Percentiles rank a stretch among this genome's conserved stretches.
phyloP scores from a whole-genome alignment of 2,888 invertebrate species.

The Watsonalla binaria region DNA sequence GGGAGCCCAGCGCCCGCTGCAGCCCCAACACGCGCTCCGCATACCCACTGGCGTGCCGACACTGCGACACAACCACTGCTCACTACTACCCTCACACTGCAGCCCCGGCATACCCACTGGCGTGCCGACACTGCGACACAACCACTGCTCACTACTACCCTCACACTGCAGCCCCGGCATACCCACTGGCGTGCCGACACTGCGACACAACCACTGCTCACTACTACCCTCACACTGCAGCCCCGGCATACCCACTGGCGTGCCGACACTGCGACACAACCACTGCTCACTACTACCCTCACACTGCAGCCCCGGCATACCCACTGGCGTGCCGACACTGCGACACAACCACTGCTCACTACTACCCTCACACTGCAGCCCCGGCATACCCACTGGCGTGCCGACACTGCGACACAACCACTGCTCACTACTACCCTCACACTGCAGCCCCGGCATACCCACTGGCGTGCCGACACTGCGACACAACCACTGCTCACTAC shows the following conservation, averaged over 20 bases:
- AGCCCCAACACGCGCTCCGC: constrained; percentile 91
- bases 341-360: no score
- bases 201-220: no score
- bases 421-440: constrained; percentile 27
- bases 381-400: background rate
- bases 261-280: no score
- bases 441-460: constrained; percentile 83
- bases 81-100: no score
- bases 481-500: constrained; percentile 59
- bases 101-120: no score
- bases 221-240: constrained; percentile 78
- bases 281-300: constrained; percentile 80
- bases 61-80: constrained; percentile 54
- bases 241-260: constrained; percentile 84
- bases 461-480: constrained; percentile 91
- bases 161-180: background rate
- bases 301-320: constrained; percentile 30
- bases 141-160: no score
- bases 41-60: constrained; percentile 90
- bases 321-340: no score
- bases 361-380: background rate
- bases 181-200: background rate
- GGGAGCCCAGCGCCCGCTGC: constrained; percentile 87
- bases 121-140: no score
- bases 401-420: no score